Conservation (phyloP, 2,113 vertebrate species). For the Tetrax tetrax region DNA sequence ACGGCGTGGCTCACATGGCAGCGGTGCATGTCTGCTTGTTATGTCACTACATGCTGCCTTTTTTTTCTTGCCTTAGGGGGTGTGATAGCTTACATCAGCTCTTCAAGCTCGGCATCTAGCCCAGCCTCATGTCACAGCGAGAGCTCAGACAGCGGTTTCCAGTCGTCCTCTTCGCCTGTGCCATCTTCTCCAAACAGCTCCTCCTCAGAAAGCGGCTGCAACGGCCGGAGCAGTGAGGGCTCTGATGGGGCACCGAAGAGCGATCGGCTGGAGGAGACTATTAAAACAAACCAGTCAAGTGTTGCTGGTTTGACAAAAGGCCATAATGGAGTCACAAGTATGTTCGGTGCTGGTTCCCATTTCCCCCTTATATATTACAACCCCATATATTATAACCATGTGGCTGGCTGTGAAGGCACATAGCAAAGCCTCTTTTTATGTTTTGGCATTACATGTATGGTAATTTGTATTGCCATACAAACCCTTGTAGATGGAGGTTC, state of each 20-base stretch:
- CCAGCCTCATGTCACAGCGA: constrained; percentile 90
- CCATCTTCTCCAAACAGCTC: constrained; percentile 84
- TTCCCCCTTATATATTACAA: not conserved
- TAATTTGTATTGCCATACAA: not conserved
- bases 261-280: constrained; percentile 71
- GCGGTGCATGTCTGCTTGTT: constrained; percentile 52
- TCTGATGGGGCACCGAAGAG: constrained; percentile 67
- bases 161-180: constrained; percentile 83
- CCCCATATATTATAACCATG: accelerated
- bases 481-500: not conserved
- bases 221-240: constrained; percentile 58
- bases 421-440: not conserved
- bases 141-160: constrained; percentile 86
- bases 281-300: constrained; percentile 79
- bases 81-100: constrained; percentile 96
- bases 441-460: not conserved
- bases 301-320: constrained; percentile 76
- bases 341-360: constrained; percentile 10
- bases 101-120: constrained; percentile 89
- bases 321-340: constrained; percentile 91
- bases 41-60: constrained; percentile 49
- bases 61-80: constrained; percentile 80
- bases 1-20: constrained; percentile 49
- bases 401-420: not conserved
- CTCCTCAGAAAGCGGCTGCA: constrained; percentile 71